A percentile compares a stretch with the other conserved stretches of the same genome.
Evolutionary conservation across 2,888 invertebrate species (phyloP).

Genomic region (Amphipoea oculea): DNA sequence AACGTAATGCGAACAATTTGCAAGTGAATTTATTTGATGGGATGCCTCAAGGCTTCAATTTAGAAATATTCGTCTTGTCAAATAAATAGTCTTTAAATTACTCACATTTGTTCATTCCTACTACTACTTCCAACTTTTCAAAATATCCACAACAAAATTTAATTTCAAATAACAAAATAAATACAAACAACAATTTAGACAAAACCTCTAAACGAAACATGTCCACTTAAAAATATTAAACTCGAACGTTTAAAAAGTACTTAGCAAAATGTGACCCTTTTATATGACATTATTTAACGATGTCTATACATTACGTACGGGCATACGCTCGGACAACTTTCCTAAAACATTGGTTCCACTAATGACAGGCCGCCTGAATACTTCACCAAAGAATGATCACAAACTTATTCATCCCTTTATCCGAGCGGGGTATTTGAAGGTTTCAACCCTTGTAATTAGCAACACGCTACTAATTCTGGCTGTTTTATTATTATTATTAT

Average conservation of each 20-base stretch:
- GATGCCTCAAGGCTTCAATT: conserved; percentile 4
- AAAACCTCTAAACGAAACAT: conserved; percentile 50
- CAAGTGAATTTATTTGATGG: conserved; percentile 20
- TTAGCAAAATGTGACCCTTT: conserved; percentile 77
- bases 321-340: conserved; percentile 73
- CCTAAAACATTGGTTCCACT: conserved; percentile 81
- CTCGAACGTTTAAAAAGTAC: conserved; percentile 64
- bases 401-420: conserved; percentile 84
- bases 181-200: conserved; percentile 46
- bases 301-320: conserved; percentile 68
- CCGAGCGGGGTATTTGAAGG: conserved; percentile 76
- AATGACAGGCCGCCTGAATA: conserved; percentile 81
- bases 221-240: conserved; percentile 63
- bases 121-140: background rate
- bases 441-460: conserved; percentile 84
- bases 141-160: conserved; percentile 21
- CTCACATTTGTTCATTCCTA: background rate
- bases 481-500: conserved; percentile 70
- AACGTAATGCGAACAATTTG: conserved; percentile 22
- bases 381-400: conserved; percentile 82
- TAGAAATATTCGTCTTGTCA: background rate
- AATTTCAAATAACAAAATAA: conserved; percentile 38
- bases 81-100: background rate
- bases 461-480: conserved; percentile 75
- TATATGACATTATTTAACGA: conserved; percentile 80